Evolutionary conservation across 1,140 invertebrate genomes (phyloP), one percentile per base, ranked within the genome.

Genomic region (Macrobrachium rosenbergii): DNA sequence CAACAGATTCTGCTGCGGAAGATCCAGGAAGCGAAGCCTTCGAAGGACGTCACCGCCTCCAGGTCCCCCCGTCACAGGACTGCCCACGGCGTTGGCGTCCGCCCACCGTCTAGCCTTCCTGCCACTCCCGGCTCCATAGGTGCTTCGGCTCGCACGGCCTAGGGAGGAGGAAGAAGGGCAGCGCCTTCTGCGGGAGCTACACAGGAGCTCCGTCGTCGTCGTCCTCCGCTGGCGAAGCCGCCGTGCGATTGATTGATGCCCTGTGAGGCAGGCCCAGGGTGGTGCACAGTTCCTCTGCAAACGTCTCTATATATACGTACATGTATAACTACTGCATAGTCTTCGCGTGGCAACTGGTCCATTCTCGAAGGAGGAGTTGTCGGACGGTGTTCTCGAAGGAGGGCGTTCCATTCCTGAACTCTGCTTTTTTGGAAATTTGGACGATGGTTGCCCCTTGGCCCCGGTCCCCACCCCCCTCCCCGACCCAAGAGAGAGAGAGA

Each of bases 21-120:
- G 60, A 80, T 89, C 43, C 88, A 89, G 77, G 88, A 88, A 63
- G 88, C 87, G 76, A 89, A 89, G 62, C 88, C 88, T 59, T 89
- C 88, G 37, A 62, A 85, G 69, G 85, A 87, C 21, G 85, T 89
- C 10, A 80, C 85, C 23, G 64, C 81, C 7, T 89, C 82, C 21
- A 64, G 85, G 12, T 81, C 75, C 6, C 69, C 85, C 64, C 75
- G 76, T 58, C 80, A 77, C 16, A 21, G 69, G 19, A 23, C 78
- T 62, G 58, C 83, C n/a, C 82, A 73, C 62, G 82, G 82, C 69
- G 58, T 83, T 63, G 72, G 82, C 69, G 69, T 83, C 82, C 82
- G 82, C 75, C 82, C 82, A 76, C 52, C 82, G 19, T 83, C 82
- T 21, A 83, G 82, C 82, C 82, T 83, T 76, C 83, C 83, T 5